Conservation (phyloP, 1,140 invertebrate species). For the Drosophila sturtevanti region DNA sequence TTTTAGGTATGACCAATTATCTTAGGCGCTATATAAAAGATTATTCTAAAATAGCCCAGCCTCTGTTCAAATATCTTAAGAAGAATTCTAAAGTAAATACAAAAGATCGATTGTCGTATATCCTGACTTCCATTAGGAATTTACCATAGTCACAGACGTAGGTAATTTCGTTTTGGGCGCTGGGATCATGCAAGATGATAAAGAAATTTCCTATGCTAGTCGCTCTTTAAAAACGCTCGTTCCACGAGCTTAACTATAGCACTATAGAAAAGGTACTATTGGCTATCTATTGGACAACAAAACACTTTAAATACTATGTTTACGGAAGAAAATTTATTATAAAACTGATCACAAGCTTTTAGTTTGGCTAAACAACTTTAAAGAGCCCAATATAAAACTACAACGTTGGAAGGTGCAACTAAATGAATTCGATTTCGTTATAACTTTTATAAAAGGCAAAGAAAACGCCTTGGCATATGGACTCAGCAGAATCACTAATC, state of each 20-base stretch:
- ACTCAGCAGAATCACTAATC: constrained; percentile 21
- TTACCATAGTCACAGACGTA: constrained; percentile 28
- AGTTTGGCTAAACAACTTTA: constrained; percentile 31
- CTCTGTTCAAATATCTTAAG: too few relatives aligned
- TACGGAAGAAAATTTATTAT: constrained; percentile 23
- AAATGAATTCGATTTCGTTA: constrained; percentile 30
- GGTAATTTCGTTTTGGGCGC: constrained; percentile 28
- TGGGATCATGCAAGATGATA: constrained; percentile 17
- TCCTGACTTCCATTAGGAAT: constrained; percentile 26
- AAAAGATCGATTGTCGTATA: neutral
- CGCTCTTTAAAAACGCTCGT: constrained; percentile 12
- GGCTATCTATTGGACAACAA: constrained; percentile 17
- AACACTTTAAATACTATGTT: constrained; percentile 29
- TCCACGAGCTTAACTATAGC: constrained; percentile 22
- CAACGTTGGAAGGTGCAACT: constrained; percentile 32
- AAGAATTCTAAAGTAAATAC: too few relatives aligned
- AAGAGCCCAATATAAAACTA: constrained; percentile 25
- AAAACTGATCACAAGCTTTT: constrained; percentile 11
- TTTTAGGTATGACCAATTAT: too few relatives aligned
- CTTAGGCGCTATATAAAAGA: too few relatives aligned
- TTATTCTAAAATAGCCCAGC: too few relatives aligned
- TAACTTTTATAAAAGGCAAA: constrained; percentile 35
- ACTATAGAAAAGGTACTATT: constrained; percentile 28
- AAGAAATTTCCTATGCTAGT: constrained; percentile 7
- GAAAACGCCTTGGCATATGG: constrained; percentile 22